phyloP scores from a whole-genome alignment of 35 echinoderm and acorn worm species.

The Lytechinus pictus region DNA sequence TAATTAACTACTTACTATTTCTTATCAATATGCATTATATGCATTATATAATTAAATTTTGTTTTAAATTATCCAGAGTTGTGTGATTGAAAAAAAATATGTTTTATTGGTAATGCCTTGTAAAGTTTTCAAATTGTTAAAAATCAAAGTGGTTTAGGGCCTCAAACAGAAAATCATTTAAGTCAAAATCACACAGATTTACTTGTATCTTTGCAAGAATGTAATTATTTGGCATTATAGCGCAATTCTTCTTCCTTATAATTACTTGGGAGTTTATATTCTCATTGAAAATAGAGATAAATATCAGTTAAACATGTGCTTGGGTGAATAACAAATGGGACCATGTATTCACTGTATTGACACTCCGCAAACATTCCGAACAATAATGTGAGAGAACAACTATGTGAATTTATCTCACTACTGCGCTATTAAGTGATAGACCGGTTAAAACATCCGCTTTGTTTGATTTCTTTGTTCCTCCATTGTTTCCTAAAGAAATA shows the following conservation, averaged over 20 bases:
- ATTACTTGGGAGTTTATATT: not conserved
- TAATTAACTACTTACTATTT: no score
- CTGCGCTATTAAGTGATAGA: not conserved
- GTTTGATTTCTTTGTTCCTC: not conserved
- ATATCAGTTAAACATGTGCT: not conserved
- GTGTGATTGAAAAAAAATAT: no score
- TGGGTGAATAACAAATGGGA: not conserved
- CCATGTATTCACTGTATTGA: not conserved
- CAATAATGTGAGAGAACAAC: not conserved
- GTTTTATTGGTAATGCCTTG: no score
- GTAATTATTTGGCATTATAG: no score
- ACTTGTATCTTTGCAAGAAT: no score
- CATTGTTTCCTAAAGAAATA: not conserved
- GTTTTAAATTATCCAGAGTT: no score
- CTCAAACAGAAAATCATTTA: no score
- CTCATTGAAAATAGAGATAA: not conserved
- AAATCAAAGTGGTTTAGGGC: no score
- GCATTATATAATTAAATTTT: no score
- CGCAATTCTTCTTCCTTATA: not conserved
- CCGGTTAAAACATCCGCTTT: not conserved
- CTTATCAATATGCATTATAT: no score
- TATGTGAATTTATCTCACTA: not conserved
- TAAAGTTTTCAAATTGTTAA: no score
- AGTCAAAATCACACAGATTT: no score
- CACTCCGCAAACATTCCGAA: not conserved